Base-by-base conservation (phyloP, 2,888 invertebrate genomes). In the Drosophila multiciliata region DNA sequence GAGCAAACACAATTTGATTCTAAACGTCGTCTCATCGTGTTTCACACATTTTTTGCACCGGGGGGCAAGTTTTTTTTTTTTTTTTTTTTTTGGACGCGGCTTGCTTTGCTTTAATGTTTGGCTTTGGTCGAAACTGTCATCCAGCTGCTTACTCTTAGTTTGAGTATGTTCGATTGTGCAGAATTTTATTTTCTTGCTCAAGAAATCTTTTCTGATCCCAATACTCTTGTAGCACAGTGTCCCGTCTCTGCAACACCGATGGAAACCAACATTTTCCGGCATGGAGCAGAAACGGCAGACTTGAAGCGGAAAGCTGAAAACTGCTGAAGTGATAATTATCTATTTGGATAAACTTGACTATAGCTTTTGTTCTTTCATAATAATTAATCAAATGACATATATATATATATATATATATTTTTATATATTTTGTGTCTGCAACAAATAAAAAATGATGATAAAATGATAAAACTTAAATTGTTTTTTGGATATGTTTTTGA, bases 321-420 rank as follows among this genome's bases (percentile, higher is more conserved):
- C 45, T 74, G 75, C 61, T 67, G 76, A 78, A 77, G 79, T 82
- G 84, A 73, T 79, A 84, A 82, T 84, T 84, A 66, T 29, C 33
- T 55, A 49, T 58, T 49, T 26, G 45, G 45, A 40, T n/a, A n/a
- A n/a, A n/a, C n/a, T n/a, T n/a, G n/a, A n/a, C n/a, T n/a, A n/a
- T 29, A 1, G 15, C 23, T 38, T 6, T 12, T 40, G 52, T 52
- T 63, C 52, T 38, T 23, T 52, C 40, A 48, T 59, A 73, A 66
- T 64, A 73, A 68, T 81, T 75, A 59, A 76, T 82, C 72, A 32
- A 72, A 75, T 80, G 68, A 62, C 60, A 33, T 50, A 50, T 64
- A 45, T 35, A 36, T 40, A 15, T 33, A 15, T 8, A 15, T 20
- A n/a, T 33, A 2, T 7, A 6, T 20, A 6, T 12, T 12, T 6